Conservation (phyloP, 2,888 invertebrate genomes). For the Cheilosia scutellata region DNA sequence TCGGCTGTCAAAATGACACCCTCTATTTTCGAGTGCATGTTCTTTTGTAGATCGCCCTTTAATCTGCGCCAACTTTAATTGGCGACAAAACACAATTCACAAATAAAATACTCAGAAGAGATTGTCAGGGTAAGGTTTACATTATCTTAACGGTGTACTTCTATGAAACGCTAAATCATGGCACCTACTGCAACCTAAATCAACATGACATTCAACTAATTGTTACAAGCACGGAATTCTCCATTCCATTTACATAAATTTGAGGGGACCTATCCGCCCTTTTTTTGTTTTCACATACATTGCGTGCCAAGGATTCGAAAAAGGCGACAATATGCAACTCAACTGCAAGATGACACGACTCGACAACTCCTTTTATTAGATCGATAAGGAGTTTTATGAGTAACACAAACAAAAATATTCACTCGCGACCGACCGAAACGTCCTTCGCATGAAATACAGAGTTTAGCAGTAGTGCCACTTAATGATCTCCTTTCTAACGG, state of each 20-base stretch:
- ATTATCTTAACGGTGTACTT: conserved; percentile 7
- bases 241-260: conserved; percentile 45
- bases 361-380: conserved; percentile 31
- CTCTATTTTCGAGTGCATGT: too few species aligned
- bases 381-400: conserved; percentile 47
- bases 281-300: neutral
- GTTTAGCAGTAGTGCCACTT: conserved; percentile 25
- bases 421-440: neutral
- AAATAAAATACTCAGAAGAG: neutral
- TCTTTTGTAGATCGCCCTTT: too few species aligned
- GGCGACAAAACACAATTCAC: conserved; percentile 4
- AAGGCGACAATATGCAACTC: conserved; percentile 35
- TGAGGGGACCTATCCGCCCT: neutral
- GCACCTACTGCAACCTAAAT: conserved; percentile 53
- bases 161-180: conserved; percentile 40
- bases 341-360: conserved; percentile 43
- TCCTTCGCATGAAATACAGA: conserved; percentile 36
- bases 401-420: conserved; percentile 33
- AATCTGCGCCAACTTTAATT: conserved; percentile 14
- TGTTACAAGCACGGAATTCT: conserved; percentile 55
- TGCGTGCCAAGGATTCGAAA: conserved; percentile 36
- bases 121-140: neutral
- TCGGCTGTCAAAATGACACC: too few species aligned
- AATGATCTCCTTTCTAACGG: conserved; percentile 38
- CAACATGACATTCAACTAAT: conserved; percentile 73